These are phyloP conservation scores for Orestias chungarensis DNA, from an alignment of 2,797 vertebrate genomes.

Conservation along the genomic window DNA sequence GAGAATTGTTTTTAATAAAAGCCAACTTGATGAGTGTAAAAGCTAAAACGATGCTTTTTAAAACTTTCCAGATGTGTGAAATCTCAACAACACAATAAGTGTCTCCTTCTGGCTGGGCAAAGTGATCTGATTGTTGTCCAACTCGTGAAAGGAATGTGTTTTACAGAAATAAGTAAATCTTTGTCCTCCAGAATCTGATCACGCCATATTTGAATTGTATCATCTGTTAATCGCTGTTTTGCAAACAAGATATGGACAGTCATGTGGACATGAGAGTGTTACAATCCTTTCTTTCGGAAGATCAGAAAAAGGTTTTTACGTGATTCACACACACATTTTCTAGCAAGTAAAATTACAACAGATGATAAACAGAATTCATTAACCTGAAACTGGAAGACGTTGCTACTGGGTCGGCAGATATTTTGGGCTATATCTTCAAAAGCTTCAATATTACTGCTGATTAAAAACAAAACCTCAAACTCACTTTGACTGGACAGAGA, in stretches of 20 bases:
- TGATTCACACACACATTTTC: too few species aligned
- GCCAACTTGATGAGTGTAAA: conserved; percentile 58
- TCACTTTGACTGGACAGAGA: background rate
- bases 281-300: conserved; percentile 61
- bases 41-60: conserved; percentile 49
- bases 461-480: background rate
- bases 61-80: conserved; percentile 49
- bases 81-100: conserved; percentile 68
- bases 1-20: conserved; percentile 67
- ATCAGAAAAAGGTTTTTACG: conserved; percentile 44
- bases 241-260: conserved; percentile 57
- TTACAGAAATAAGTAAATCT: conserved; percentile 43
- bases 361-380: too few species aligned
- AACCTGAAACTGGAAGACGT: too few species aligned
- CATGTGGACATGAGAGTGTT: conserved; percentile 60
- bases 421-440: too few species aligned
- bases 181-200: conserved; percentile 43
- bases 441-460: background rate
- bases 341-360: too few species aligned
- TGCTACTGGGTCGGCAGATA: too few species aligned
- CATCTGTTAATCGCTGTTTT: conserved; percentile 13
- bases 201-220: background rate
- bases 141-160: conserved; percentile 32
- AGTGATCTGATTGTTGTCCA: conserved; percentile 68
- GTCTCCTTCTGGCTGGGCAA: conserved; percentile 51